Percentiles rank a stretch among this genome's conserved stretches.
Evolutionary conservation across 2,113 vertebrate genomes (phyloP).

Genomic region (Dascyllus trimaculatus): DNA sequence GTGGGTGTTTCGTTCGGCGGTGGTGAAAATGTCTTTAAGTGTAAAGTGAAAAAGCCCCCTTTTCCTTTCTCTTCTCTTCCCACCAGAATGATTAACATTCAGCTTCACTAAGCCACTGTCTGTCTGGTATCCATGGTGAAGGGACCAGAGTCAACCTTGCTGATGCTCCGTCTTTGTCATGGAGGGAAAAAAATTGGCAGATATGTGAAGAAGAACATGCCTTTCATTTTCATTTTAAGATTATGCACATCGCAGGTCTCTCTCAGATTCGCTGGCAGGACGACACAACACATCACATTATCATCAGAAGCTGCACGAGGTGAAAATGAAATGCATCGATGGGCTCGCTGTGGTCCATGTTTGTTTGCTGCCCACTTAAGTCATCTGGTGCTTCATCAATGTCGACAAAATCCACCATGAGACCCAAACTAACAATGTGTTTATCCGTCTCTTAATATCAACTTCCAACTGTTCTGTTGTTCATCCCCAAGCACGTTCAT

Average conservation of each 20-base stretch:
- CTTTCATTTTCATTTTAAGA: conserved; percentile 34
- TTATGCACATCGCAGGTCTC: not conserved
- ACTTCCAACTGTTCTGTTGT: not conserved
- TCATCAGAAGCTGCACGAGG: not conserved
- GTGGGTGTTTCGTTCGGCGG: conserved; percentile 36
- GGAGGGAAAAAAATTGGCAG: conserved; percentile 50
- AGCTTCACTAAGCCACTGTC: conserved; percentile 60
- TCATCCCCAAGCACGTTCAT: not conserved
- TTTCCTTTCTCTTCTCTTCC: conserved; percentile 31
- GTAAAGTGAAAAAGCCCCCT: conserved; percentile 13
- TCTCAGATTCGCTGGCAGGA: not conserved
- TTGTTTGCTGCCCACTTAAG: not conserved
- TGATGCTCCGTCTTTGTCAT: conserved; percentile 53
- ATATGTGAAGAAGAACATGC: conserved; percentile 34
- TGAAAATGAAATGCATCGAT: not conserved
- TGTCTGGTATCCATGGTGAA: conserved; percentile 79
- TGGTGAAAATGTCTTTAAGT: conserved; percentile 52
- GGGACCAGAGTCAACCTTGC: conserved; percentile 61
- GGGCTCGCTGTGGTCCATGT: not conserved
- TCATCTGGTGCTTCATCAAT: not conserved
- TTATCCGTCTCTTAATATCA: not conserved
- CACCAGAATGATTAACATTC: conserved; percentile 71
- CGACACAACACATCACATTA: conserved; percentile 12
- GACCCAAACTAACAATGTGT: conserved; percentile 1
- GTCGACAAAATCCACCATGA: not conserved